Percentiles rank a stretch among this genome's conserved stretches.
phyloP scores from a whole-genome alignment of 2,888 invertebrate genomes.

The Odontocerum albicorne region DNA sequence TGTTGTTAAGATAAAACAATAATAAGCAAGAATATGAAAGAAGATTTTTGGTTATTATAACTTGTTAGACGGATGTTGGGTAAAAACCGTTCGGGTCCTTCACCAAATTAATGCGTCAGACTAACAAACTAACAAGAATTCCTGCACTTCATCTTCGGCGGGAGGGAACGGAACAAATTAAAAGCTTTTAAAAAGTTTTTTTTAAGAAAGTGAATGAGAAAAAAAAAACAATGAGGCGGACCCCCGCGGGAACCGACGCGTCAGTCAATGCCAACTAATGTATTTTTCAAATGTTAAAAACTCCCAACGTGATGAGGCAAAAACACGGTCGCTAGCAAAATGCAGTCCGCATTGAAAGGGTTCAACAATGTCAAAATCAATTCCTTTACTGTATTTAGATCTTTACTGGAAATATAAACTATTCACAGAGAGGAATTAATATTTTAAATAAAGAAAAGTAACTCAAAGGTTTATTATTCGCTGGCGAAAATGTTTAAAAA shows the following conservation, averaged over 20 bases:
- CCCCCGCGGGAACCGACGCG: slow-evolving; percentile 28
- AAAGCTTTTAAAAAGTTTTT: slow-evolving; percentile 35
- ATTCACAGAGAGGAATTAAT: too few species aligned
- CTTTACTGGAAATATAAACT: too few species aligned
- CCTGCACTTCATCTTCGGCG: slow-evolving; percentile 32
- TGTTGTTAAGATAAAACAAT: too few species aligned
- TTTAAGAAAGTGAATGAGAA: slow-evolving; percentile 31
- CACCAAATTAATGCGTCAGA: slow-evolving; percentile 33
- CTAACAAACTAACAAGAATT: slow-evolving; percentile 23
- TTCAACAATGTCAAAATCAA: too few species aligned
- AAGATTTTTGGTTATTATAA: too few species aligned
- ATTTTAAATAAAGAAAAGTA: too few species aligned
- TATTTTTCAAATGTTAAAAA: slow-evolving; percentile 34
- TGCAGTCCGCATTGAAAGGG: too few species aligned
- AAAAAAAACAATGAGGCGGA: slow-evolving; percentile 30
- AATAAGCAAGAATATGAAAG: too few species aligned
- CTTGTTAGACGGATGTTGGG: not conserved
- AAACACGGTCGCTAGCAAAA: too few species aligned
- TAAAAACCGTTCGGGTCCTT: slow-evolving; percentile 12
- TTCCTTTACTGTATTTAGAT: too few species aligned
- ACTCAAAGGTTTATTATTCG: too few species aligned
- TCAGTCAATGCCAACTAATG: slow-evolving; percentile 36
- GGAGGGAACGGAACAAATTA: slow-evolving; percentile 34
- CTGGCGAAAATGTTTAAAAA: too few species aligned
- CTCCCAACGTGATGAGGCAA: not conserved